phyloP scores from a whole-genome alignment of 2,113 vertebrate genomes.

The Myotis yumanensis region DNA sequence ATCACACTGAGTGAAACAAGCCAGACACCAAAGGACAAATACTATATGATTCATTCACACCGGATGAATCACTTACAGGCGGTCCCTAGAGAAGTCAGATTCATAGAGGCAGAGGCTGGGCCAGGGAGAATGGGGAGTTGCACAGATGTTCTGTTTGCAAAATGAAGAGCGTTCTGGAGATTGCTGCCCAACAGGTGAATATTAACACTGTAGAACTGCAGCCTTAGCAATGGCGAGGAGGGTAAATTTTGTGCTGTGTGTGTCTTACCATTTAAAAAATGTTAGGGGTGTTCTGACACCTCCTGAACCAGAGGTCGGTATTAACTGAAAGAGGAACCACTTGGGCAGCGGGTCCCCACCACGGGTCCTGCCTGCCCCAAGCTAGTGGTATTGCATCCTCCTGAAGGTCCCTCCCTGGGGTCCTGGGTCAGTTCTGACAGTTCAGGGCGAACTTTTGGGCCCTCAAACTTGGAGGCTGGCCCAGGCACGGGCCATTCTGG shows the following conservation, averaged over 20 bases:
- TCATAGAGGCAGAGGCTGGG: not conserved
- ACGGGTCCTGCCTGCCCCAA: not conserved
- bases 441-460: not conserved
- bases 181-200: not conserved
- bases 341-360: fast-evolving
- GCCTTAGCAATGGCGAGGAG: not conserved
- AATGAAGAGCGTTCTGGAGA: not conserved
- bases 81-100: fast-evolving
- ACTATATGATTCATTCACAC: fast-evolving
- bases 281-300: not conserved
- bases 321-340: not conserved
- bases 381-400: too few relatives aligned
- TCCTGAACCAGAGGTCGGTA: fast-evolving
- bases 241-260: not conserved
- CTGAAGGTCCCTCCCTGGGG: not conserved
- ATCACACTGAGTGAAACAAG: fast-evolving
- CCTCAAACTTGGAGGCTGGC: not conserved
- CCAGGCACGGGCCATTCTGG: not conserved
- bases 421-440: not conserved
- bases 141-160: fast-evolving
- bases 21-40: not conserved
- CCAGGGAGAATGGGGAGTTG: not conserved
- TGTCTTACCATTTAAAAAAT: not conserved
- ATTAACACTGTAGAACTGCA: not conserved
- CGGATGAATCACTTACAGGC: fast-evolving